phyloP scores from a whole-genome alignment of 2,113 vertebrate species.

The Myxocyprinus asiaticus region DNA sequence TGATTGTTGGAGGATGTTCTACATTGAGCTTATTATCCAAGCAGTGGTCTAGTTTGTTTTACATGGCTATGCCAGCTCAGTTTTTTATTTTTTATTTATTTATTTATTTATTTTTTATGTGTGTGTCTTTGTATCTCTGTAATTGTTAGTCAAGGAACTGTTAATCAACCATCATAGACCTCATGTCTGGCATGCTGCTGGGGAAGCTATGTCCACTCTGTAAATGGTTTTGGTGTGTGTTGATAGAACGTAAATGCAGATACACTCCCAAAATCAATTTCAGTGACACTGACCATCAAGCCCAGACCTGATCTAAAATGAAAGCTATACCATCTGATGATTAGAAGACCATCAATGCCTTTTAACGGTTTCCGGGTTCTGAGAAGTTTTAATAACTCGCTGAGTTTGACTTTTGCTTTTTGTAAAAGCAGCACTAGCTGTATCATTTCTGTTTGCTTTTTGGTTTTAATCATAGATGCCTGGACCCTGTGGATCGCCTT shows the following conservation, averaged over 20 bases:
- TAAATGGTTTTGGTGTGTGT: constrained; percentile 1
- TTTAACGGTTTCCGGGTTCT: neutral
- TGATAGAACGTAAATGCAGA: constrained; percentile 61
- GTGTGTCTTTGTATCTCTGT: constrained; percentile 15
- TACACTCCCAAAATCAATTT: constrained; percentile 48
- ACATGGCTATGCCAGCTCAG: constrained; percentile 48
- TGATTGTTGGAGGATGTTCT: constrained; percentile 77
- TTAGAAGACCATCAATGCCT: constrained; percentile 11
- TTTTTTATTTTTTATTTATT: no score
- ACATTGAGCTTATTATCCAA: constrained; percentile 69
- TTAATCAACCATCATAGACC: constrained; percentile 79
- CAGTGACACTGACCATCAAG: constrained; percentile 22
- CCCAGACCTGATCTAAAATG: constrained; percentile 62
- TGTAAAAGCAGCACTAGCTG: constrained; percentile 14
- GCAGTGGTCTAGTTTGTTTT: constrained; percentile 41
- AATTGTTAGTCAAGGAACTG: constrained; percentile 66
- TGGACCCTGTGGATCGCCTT: constrained; percentile 55
- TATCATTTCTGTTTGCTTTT: constrained; percentile 28
- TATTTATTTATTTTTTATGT: no score
- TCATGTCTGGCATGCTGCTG: constrained; percentile 56
- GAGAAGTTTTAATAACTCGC: no score
- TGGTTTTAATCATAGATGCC: constrained; percentile 51
- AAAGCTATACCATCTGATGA: constrained; percentile 58
- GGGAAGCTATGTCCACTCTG: constrained; percentile 49
- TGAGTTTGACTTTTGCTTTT: neutral